Base-by-base conservation (phyloP, 2,113 vertebrate genomes). In the Eulacestoma nigropectus region DNA sequence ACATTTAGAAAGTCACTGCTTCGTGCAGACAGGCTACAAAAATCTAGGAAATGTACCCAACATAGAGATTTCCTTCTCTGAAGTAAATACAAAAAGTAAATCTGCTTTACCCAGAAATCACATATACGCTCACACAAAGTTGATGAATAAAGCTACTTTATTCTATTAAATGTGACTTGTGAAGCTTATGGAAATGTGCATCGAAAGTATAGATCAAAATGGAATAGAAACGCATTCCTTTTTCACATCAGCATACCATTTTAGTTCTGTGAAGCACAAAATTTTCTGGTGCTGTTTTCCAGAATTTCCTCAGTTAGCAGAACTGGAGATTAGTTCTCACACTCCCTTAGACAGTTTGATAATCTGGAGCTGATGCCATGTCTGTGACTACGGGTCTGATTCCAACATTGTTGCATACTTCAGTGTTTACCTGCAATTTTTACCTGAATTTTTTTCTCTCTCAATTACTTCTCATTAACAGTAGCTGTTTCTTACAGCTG, bases 301-400 rank as follows among this genome's bases (percentile, higher is more conserved):
- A 78, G 60, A 67, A 50, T 78, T 21, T 53, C 26, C 67, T 64
- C 17, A 56, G 19, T 47, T 90, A 41, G 12, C 18, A 27, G 41
- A 76, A 30, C 11, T 55, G 15, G 18, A 60, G 32, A 37, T 20
- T 16, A 20, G 7, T 77, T 25, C 29, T 65, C 16, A 13, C 21
- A 7, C 4, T 56, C 5, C 10, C 22, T 65, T 65, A 33, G 13
- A 32, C 5, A 20, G 11, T 63, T 56, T 29, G n/a, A 11, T 86
- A 18, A 35, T 30, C 14, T 47, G 9, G 41, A 76, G n/a, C 26
- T 84, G 30, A 21, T 65, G 22, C 2, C 0, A 0, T 37, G 8
- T 60, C 37, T 64, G 41, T 73, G 22, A 21, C 22, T 75, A 7
- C 2, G 7, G 9, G 13, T 89, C 55, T 37, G n/a, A n/a, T 49